Base-by-base conservation (phyloP, 1,140 invertebrate species). In the Eriosoma lanigerum region DNA sequence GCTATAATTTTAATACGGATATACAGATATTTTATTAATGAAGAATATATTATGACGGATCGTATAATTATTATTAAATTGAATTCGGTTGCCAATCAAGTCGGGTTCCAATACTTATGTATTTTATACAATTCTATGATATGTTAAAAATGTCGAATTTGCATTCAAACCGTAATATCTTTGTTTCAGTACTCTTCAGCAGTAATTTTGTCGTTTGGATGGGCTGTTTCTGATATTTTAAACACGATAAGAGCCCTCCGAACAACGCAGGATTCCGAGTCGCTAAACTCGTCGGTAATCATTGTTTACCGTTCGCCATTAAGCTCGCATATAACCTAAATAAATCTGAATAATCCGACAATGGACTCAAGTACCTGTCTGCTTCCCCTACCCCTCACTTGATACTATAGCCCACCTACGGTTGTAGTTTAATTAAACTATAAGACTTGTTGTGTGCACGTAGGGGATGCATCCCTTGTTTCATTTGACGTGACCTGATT, bases 321-420 rank as follows among this genome's bases (percentile, higher is more conserved):
- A 76, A 76, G 73, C 73, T 76, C 32, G 73, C 29, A 44, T 52
- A 58, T 44, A 76, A 58, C 73, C 73, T 76, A 76, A 76, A 76
- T 76, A 76, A 76, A 76, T 76, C 73, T 78, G 75, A 78, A 78
- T 62, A 78, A 62, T 62, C 75, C 24, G 75, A 78, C 75, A 78
- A 78, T 78, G 75, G 56, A 60, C 75, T 78, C 56, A 29, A 78
- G 75, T 78, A 78, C 56, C 32, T 26, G 54, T 78, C 54, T 78
- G 54, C 24, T n/a, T n/a, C 29, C 17, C 24, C 15, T 19, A 4
- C 10, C 21, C 24, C 5, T 38, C 15, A 3, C 73, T 38, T 26
- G 54, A 21, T 4, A 50, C 19, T 24, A n/a, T n/a, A 19, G 26
- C 50, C 32, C 32, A 54, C 52, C 52, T 17, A 56, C 52, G 72